These are phyloP conservation scores for Poeciliopsis gracilis DNA, from an alignment of 2,797 vertebrate genomes.

Conservation along the genomic window DNA sequence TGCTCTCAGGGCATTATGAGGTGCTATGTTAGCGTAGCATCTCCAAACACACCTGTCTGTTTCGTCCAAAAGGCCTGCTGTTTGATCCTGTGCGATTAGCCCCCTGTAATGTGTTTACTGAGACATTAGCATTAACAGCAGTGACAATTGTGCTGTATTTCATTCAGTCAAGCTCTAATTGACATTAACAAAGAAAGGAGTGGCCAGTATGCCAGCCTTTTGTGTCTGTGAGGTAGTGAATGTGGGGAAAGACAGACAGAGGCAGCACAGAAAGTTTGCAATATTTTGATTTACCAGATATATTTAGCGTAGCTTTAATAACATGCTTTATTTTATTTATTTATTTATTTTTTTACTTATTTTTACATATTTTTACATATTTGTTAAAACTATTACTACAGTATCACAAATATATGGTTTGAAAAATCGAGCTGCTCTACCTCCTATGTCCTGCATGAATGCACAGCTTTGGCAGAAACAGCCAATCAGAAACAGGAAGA, in stretches of 20 bases:
- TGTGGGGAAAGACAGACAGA: not conserved
- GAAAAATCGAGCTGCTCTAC: too few species aligned
- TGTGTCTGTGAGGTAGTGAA: conserved; percentile 4
- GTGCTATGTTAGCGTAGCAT: conserved; percentile 53
- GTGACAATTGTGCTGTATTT: conserved; percentile 42
- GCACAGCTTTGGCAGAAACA: too few species aligned
- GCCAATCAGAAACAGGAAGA: too few species aligned
- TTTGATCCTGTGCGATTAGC: conserved; percentile 57
- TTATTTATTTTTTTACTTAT: too few species aligned
- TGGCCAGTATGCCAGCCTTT: not conserved
- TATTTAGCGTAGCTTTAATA: too few species aligned
- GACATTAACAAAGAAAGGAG: conserved; percentile 16
- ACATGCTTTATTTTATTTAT: not conserved
- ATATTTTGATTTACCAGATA: conserved; percentile 5
- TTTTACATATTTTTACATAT: not conserved
- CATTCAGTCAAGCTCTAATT: conserved; percentile 22
- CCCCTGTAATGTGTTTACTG: conserved; percentile 56
- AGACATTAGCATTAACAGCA: conserved; percentile 43
- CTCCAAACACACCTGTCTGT: conserved; percentile 79
- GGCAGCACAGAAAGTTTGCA: not conserved
- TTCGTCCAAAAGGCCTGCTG: conserved; percentile 57
- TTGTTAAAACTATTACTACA: too few species aligned
- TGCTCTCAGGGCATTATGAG: conserved; percentile 63
- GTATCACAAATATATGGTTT: too few species aligned
- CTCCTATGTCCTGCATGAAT: too few species aligned